Percentiles rank a stretch among this genome's conserved stretches.
Conservation (phyloP, 2,888 invertebrate species). For the Phengaris arion region DNA sequence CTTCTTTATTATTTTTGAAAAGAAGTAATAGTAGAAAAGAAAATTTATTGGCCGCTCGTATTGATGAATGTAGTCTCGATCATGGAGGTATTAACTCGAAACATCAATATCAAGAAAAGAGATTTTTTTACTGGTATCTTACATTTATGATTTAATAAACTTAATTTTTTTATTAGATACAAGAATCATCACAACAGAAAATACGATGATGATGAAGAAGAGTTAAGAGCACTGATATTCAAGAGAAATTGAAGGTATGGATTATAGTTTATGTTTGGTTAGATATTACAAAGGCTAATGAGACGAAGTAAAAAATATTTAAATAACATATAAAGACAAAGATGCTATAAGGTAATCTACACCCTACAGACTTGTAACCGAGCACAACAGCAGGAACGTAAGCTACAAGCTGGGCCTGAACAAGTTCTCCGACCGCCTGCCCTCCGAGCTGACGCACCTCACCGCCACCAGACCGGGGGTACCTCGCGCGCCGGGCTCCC, state of each 20-base stretch:
- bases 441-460: constrained; percentile 44
- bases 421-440: constrained; percentile 49
- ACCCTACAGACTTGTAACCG: constrained; percentile 44
- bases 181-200: constrained; percentile 46
- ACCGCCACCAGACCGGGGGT: constrained; percentile 41
- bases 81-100: too few species aligned
- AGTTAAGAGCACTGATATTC: constrained; percentile 48
- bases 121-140: too few species aligned
- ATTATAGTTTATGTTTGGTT: neutral
- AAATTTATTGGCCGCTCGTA: too few species aligned
- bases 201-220: constrained; percentile 46
- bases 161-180: constrained; percentile 41
- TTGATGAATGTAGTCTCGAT: too few species aligned
- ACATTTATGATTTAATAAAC: too few species aligned
- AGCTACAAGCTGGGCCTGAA: constrained; percentile 50
- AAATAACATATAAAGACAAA: too few species aligned
- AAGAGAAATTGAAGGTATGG: constrained; percentile 50
- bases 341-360: neutral
- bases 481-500: constrained; percentile 36
- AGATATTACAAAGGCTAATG: too few species aligned
- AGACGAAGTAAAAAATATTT: too few species aligned
- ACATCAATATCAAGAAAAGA: too few species aligned
- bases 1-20: too few species aligned
- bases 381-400: constrained; percentile 49
- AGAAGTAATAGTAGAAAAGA: too few species aligned